phyloP scores from a whole-genome alignment of 2,797 vertebrate species.

The Amblyopsis hoosieri region DNA sequence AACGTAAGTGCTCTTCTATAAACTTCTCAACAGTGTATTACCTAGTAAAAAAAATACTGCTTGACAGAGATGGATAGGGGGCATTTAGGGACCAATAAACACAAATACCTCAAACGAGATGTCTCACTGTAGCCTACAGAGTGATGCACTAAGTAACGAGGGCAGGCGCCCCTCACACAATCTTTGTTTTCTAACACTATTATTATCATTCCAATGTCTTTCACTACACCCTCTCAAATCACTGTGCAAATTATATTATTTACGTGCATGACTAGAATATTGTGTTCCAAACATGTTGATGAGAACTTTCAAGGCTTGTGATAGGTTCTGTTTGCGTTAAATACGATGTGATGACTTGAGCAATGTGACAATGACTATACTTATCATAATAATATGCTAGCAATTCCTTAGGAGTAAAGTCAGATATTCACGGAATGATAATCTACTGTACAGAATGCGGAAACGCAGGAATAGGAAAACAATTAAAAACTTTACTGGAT shows the following conservation, averaged over 20 bases:
- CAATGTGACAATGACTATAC: no score
- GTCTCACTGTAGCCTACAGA: slow-evolving; percentile 47
- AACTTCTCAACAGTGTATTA: slow-evolving; percentile 56
- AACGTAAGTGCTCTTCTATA: slow-evolving; percentile 66
- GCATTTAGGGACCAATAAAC: slow-evolving; percentile 62
- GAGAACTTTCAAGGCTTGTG: not conserved
- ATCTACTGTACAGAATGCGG: no score
- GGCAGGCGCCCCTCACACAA: slow-evolving; percentile 24
- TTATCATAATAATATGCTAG: no score
- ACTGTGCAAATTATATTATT: slow-evolving; percentile 35
- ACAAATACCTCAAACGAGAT: slow-evolving; percentile 56
- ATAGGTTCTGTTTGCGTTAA: not conserved
- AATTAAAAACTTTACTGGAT: no score
- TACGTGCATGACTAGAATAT: slow-evolving; percentile 7
- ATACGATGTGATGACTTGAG: not conserved
- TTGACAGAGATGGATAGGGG: slow-evolving; percentile 50
- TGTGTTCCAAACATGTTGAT: slow-evolving; percentile 13
- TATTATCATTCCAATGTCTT: slow-evolving; percentile 51
- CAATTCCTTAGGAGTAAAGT: no score
- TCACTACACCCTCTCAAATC: slow-evolving; percentile 30
- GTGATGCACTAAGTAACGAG: slow-evolving; percentile 51
- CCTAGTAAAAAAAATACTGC: slow-evolving; percentile 44
- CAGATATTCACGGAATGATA: no score
- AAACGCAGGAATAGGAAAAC: no score
- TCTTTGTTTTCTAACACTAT: slow-evolving; percentile 42